phyloP scores from a whole-genome alignment of 2,888 invertebrate species.

The Congeria kusceri region DNA sequence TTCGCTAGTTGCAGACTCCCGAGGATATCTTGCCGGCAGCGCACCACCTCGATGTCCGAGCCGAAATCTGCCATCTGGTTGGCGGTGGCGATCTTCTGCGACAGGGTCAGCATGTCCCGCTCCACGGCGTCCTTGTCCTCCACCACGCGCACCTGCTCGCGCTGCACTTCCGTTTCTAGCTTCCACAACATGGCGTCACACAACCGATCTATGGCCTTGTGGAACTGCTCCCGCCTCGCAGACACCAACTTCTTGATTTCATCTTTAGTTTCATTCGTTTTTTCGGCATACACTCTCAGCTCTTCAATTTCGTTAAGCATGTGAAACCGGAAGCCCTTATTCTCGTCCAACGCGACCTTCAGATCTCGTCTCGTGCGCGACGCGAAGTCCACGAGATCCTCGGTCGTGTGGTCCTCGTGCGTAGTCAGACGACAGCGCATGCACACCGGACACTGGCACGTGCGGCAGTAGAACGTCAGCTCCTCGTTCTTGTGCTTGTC shows the following conservation, averaged over 20 bases:
- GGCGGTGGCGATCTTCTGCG: conserved; percentile 61
- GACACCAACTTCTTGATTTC: conserved; percentile 24
- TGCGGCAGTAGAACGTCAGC: conserved; percentile 61
- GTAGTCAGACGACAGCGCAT: conserved; percentile 60
- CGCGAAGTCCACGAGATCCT: conserved; percentile 56
- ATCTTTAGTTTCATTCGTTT: conserved; percentile 31
- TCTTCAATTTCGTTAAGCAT: conserved; percentile 62
- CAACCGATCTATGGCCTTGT: conserved; percentile 44
- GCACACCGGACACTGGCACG: conserved; percentile 53
- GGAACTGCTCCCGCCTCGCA: conserved; percentile 44
- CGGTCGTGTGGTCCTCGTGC: conserved; percentile 64
- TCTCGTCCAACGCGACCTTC: conserved; percentile 40
- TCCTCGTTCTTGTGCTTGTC: conserved; percentile 62
- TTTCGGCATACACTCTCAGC: conserved; percentile 46
- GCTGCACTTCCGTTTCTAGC: conserved; percentile 44
- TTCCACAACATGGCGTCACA: conserved; percentile 46
- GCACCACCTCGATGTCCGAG: conserved; percentile 62
- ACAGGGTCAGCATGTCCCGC: conserved; percentile 52
- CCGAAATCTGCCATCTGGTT: conserved; percentile 67
- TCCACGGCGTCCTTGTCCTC: conserved; percentile 55
- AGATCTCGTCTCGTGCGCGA: conserved; percentile 43
- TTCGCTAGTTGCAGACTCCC: conserved; percentile 45
- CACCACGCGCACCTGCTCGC: conserved; percentile 41
- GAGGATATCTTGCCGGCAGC: conserved; percentile 39
- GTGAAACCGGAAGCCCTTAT: conserved; percentile 47